phyloP scores from a whole-genome alignment of 92 coral and sea anemone species.

The Paragorgia papillata region DNA sequence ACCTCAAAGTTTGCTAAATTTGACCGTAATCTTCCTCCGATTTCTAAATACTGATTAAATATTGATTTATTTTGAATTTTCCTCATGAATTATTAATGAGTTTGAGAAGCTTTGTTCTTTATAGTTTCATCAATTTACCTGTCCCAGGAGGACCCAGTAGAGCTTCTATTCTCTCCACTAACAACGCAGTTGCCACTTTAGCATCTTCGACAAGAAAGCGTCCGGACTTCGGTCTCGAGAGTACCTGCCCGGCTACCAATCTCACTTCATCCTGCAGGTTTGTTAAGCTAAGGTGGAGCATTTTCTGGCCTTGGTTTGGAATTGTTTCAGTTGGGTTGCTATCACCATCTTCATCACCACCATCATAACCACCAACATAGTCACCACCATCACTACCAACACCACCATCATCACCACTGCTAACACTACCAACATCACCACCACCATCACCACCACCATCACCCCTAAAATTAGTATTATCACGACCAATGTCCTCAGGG shows the following conservation, averaged over 20 bases:
- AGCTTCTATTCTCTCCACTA: constrained; percentile 79
- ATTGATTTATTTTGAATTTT: too few species aligned
- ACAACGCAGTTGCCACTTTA: constrained; percentile 79
- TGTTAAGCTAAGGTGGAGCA: constrained; percentile 76
- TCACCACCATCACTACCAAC: constrained; percentile 32
- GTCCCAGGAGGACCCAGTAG: constrained; percentile 77
- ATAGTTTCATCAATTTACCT: constrained; percentile 56
- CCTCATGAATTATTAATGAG: too few species aligned
- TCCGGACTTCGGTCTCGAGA: constrained; percentile 92
- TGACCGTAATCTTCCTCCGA: too few species aligned
- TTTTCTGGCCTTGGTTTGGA: constrained; percentile 3
- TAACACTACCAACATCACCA: constrained; percentile 2
- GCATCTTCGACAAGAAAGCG: constrained; percentile 79
- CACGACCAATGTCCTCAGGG: not conserved
- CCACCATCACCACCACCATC: constrained; percentile 7
- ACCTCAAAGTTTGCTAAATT: too few species aligned
- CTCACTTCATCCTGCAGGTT: constrained; percentile 91
- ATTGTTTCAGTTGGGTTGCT: constrained; percentile 2
- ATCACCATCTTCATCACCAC: constrained; percentile 46
- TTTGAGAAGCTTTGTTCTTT: too few species aligned
- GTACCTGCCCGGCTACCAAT: constrained; percentile 75
- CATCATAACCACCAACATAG: constrained; percentile 42
- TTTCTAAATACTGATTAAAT: too few species aligned
- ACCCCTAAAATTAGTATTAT: not conserved
- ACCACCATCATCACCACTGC: constrained; percentile 19